Conservation (phyloP, 2,113 vertebrate species). For the Smithornis capensis region DNA sequence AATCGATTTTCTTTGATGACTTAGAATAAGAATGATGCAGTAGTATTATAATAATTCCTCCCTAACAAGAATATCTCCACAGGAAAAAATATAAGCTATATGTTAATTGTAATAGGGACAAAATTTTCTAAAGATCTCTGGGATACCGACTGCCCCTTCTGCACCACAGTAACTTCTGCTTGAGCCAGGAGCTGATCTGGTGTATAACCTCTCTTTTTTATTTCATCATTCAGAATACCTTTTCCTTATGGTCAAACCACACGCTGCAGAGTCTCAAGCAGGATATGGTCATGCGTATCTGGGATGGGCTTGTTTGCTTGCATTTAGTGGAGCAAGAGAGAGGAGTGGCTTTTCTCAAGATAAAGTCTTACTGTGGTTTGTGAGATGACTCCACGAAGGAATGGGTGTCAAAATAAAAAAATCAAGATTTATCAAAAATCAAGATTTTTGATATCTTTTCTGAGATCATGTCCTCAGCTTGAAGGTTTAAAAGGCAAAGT, state of each 20-base stretch:
- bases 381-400: neutral
- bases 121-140: neutral
- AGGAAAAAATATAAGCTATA: neutral
- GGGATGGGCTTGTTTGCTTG: neutral
- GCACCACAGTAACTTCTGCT: neutral
- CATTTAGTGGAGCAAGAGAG: neutral
- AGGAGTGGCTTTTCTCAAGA: neutral
- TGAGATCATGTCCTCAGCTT: neutral
- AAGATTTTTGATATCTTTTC: neutral
- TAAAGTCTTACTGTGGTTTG: neutral
- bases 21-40: neutral
- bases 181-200: neutral
- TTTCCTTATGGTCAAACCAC: neutral
- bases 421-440: too few relatives aligned
- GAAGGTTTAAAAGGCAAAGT: neutral
- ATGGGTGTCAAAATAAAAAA: neutral
- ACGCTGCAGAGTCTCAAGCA: neutral
- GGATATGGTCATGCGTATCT: neutral
- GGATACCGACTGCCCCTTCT: accelerated
- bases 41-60: neutral
- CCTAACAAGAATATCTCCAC: neutral
- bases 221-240: neutral
- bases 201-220: accelerated
- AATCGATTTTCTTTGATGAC: neutral
- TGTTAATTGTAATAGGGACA: neutral